Base-by-base conservation (phyloP, 92 coral and sea anemone genomes). In the Anthopleura xanthogrammica region DNA sequence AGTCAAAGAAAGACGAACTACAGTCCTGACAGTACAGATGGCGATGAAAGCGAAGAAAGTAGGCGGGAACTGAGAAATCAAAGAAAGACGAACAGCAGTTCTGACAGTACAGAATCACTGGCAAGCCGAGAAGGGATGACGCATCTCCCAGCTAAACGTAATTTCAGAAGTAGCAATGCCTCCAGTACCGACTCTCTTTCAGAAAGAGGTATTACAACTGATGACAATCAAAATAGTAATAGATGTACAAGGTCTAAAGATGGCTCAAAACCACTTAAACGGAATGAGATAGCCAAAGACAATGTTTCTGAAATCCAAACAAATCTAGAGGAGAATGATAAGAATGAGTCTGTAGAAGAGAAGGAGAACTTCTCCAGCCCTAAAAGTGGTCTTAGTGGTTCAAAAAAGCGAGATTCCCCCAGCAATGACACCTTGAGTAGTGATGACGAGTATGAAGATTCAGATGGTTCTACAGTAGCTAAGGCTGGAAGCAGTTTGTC, bases 121-220 rank as follows among this genome's bases (percentile, higher is more conserved):
- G 46, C 85, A 41, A 60, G 54, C 74, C 54, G 42, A 17, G 79
- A 81, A 10, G 43, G 7, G 16, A 52, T 72, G 3, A 43, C 65
- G 9, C 19, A 52, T 4, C 39, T 41, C 14, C 24, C 39, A 16
- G 74, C 52, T 9, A 81, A 81, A 40, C 77, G 68, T 68, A 3
- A 52, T 68, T 50, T 46, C 17, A 29, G 52, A 70, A 52, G 14
- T 19, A 13, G 29, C 29, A 40, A 10, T 41, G 54, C 77, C 2
- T 81, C 84, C 19, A 81, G 84, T 70, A 81, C 84, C 13, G 77
- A 43, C 62, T 48, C 84, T 5, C 16, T 81, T 9, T 52, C 65
- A 50, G 65, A 76, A 42, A 23, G 9, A 52, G 20, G 60, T 24
- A 77, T 39, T 43, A 48, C 52, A 20, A 10, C n/a, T 42, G 74